Evolutionary conservation across 2,797 vertebrate species (phyloP).

Genomic region (Streptopelia turtur): DNA sequence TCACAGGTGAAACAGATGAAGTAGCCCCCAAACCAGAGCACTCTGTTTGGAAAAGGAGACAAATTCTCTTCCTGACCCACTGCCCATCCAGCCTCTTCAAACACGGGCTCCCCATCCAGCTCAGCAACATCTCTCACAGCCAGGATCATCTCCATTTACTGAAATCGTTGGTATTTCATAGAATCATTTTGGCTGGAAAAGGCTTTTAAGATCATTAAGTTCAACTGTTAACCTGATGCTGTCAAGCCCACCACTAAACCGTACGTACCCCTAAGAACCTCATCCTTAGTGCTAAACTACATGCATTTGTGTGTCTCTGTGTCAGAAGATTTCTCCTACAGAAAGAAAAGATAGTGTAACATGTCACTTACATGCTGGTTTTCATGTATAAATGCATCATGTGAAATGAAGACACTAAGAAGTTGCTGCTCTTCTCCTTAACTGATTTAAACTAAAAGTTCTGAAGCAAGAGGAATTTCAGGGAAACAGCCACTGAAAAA

Average conservation of each 20-base stretch:
- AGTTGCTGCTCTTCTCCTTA: not conserved
- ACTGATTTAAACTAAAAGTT: not conserved
- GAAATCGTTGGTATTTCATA: not conserved
- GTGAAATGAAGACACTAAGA: not conserved
- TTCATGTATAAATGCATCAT: not conserved
- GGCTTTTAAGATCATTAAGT: too few species aligned
- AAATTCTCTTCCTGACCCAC: not conserved
- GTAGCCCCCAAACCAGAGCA: not conserved
- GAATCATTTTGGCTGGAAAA: too few species aligned
- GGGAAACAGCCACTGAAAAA: not conserved
- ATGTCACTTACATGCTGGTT: rapidly evolving
- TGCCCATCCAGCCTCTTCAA: not conserved
- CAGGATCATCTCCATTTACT: not conserved
- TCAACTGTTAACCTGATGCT: too few species aligned
- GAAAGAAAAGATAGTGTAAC: too few species aligned
- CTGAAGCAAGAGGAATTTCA: not conserved
- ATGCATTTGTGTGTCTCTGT: rapidly evolving
- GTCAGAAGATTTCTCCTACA: rapidly evolving
- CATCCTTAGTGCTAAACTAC: rapidly evolving
- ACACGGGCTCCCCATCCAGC: not conserved
- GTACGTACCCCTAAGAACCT: too few species aligned
- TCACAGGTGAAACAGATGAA: not conserved
- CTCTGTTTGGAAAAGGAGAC: not conserved
- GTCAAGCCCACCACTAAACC: too few species aligned
- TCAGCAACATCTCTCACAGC: not conserved